A percentile compares a stretch with the other conserved stretches of the same genome.
Conservation (phyloP, 2,797 vertebrate genomes). For the Danio aesculapii region DNA sequence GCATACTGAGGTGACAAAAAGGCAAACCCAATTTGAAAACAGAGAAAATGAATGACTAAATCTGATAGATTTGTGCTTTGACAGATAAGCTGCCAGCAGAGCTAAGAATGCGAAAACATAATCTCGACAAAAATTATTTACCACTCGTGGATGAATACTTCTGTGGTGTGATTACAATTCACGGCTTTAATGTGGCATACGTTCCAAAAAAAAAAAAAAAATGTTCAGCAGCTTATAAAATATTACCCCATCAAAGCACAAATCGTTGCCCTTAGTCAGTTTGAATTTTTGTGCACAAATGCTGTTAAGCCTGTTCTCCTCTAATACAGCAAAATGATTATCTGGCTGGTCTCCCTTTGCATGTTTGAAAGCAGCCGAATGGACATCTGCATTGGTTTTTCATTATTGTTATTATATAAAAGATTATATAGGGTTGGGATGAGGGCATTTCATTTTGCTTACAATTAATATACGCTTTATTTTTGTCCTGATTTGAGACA, state of each 20-base stretch:
- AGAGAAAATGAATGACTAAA: constrained; percentile 48
- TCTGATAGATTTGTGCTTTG: constrained; percentile 49
- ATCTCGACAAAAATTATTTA: constrained; percentile 70
- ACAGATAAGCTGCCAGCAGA: constrained; percentile 62
- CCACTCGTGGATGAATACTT: constrained; percentile 62
- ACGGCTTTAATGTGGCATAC: constrained; percentile 63
- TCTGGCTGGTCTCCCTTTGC: constrained; percentile 60
- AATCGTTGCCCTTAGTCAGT: constrained; percentile 55
- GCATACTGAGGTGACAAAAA: constrained; percentile 27
- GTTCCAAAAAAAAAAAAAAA: constrained; percentile 49
- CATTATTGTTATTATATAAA: constrained; percentile 58
- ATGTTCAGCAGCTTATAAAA: constrained; percentile 30
- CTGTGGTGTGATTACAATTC: constrained; percentile 68
- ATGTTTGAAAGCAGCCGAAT: constrained; percentile 60
- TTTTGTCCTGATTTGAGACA: constrained; percentile 29
- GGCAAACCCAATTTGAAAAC: constrained; percentile 20
- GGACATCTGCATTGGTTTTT: constrained; percentile 53
- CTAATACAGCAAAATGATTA: constrained; percentile 66
- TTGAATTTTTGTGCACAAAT: constrained; percentile 43
- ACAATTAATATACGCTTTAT: constrained; percentile 43
- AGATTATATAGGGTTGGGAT: constrained; percentile 53
- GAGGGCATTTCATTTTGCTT: constrained; percentile 50
- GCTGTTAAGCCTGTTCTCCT: constrained; percentile 60
- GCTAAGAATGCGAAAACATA: constrained; percentile 64
- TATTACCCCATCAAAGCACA: constrained; percentile 56